Percentiles rank a stretch among this genome's conserved stretches.
Conservation (phyloP, 37 sponge, comb jelly and placozoan genomes). For the Haliclona indistincta region DNA sequence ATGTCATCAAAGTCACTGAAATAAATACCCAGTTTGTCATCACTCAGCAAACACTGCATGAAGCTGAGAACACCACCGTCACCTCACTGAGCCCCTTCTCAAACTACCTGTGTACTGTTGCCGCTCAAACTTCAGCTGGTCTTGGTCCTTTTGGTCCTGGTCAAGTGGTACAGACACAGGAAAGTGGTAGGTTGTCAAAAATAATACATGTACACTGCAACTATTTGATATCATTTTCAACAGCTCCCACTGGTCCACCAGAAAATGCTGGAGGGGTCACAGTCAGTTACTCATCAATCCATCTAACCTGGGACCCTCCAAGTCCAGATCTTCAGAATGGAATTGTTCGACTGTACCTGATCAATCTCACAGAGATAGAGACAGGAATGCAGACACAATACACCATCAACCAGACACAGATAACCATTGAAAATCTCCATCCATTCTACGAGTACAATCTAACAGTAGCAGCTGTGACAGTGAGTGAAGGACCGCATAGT, state of each 20-base stretch:
- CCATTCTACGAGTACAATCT: conserved; percentile 46
- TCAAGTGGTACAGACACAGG: too few species aligned
- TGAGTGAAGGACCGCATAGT: conserved; percentile 15
- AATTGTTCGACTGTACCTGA: conserved; percentile 14
- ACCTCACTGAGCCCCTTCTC: conserved; percentile 13
- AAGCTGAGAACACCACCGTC: not conserved
- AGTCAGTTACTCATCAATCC: too few species aligned
- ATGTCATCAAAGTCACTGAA: conserved; percentile 4
- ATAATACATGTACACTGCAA: too few species aligned
- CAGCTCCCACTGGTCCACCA: too few species aligned
- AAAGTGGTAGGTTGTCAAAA: too few species aligned
- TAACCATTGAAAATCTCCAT: conserved; percentile 21
- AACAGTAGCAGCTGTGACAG: conserved; percentile 27
- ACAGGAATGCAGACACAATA: not conserved
- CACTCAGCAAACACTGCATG: too few species aligned
- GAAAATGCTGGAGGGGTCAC: too few species aligned
- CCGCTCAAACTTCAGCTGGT: conserved; percentile 7
- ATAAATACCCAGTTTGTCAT: not conserved
- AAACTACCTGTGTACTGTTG: conserved; percentile 3
- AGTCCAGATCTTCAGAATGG: conserved; percentile 6
- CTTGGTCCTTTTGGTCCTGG: conserved; percentile 26
- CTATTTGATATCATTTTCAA: too few species aligned
- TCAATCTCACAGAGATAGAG: conserved; percentile 15
- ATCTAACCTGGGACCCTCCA: conserved; percentile 17
- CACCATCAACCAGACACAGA: not conserved